Conservation (phyloP, 2,888 invertebrate genomes). For the Volucella inanis region DNA sequence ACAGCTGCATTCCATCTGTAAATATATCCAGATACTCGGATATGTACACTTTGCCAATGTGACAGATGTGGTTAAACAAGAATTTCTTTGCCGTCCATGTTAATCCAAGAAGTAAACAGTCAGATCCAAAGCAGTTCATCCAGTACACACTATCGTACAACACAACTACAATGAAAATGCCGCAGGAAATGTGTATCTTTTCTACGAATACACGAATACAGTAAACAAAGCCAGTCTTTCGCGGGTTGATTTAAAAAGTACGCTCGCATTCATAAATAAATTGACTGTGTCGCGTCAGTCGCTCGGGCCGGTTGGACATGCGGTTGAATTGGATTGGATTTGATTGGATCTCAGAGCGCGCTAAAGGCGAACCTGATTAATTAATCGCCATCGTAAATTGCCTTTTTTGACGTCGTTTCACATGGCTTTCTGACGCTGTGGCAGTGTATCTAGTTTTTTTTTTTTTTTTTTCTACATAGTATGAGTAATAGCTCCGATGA, state of each 20-base stretch:
- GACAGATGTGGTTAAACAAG: slow-evolving; percentile 63
- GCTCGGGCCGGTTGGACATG: too few relatives aligned
- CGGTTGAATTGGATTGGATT: background rate
- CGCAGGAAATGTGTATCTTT: slow-evolving; percentile 40
- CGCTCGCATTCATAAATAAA: slow-evolving; percentile 59
- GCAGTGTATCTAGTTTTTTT: background rate
- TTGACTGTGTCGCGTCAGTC: slow-evolving; percentile 17
- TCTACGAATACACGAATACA: background rate
- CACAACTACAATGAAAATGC: background rate
- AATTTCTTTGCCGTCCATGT: slow-evolving; percentile 34
- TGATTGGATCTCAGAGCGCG: slow-evolving; percentile 6
- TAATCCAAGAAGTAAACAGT: slow-evolving; percentile 56
- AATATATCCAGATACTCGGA: background rate
- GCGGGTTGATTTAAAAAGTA: slow-evolving; percentile 20
- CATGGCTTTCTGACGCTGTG: slow-evolving; percentile 25
- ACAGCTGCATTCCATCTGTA: slow-evolving; percentile 45
- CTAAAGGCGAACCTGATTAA: slow-evolving; percentile 33
- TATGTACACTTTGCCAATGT: slow-evolving; percentile 14
- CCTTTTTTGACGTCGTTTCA: slow-evolving; percentile 60
- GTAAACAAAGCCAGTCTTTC: slow-evolving; percentile 19
- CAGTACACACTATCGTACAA: too few relatives aligned
- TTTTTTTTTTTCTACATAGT: background rate
- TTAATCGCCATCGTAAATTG: slow-evolving; percentile 66
- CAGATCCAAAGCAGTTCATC: background rate
- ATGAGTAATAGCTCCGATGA: slow-evolving; percentile 53